Evolutionary conservation across 2,888 invertebrate species (phyloP).

Genomic region (Scaptodrosophila latifasciaeformis): DNA sequence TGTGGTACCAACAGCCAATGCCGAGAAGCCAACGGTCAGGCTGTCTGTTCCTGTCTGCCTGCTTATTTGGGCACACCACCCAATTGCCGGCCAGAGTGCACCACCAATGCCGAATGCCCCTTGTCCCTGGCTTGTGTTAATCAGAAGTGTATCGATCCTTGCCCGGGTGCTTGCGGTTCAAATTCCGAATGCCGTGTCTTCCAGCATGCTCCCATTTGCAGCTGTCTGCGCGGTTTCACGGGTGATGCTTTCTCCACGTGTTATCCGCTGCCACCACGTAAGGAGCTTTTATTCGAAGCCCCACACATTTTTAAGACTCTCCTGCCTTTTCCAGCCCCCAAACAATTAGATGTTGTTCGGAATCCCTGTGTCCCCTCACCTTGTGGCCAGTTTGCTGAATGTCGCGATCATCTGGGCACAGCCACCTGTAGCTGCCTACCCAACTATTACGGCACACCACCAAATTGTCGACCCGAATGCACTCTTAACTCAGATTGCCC

Average conservation of each 20-base stretch:
- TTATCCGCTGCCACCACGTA: slow-evolving; percentile 75
- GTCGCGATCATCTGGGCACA: slow-evolving; percentile 79
- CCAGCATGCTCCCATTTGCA: slow-evolving; percentile 86
- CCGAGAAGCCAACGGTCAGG: slow-evolving; percentile 78
- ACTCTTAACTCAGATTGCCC: slow-evolving; percentile 82
- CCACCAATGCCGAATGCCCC: slow-evolving; percentile 80
- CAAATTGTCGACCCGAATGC: slow-evolving; percentile 84
- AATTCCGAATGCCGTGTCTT: slow-evolving; percentile 83
- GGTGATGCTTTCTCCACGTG: slow-evolving; percentile 86
- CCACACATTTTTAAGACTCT: neutral
- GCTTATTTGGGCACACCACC: slow-evolving; percentile 80
- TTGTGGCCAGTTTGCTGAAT: slow-evolving; percentile 83
- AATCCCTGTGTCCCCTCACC: slow-evolving; percentile 85
- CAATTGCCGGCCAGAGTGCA: slow-evolving; percentile 82
- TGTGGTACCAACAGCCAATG: slow-evolving; percentile 83
- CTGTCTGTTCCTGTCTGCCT: slow-evolving; percentile 79
- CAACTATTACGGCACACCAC: slow-evolving; percentile 81
- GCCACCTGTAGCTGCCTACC: slow-evolving; percentile 81
- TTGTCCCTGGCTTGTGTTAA: slow-evolving; percentile 79
- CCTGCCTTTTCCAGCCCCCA: slow-evolving; percentile 24
- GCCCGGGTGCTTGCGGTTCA: slow-evolving; percentile 79
- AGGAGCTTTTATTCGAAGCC: slow-evolving; percentile 46
- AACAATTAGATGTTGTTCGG: slow-evolving; percentile 67
- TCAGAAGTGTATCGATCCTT: slow-evolving; percentile 81
- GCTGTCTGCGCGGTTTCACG: slow-evolving; percentile 81